Percentiles rank a stretch among this genome's conserved stretches.
Evolutionary conservation across 2,888 invertebrate genomes (phyloP).

Genomic region (Isoperla grammatica): DNA sequence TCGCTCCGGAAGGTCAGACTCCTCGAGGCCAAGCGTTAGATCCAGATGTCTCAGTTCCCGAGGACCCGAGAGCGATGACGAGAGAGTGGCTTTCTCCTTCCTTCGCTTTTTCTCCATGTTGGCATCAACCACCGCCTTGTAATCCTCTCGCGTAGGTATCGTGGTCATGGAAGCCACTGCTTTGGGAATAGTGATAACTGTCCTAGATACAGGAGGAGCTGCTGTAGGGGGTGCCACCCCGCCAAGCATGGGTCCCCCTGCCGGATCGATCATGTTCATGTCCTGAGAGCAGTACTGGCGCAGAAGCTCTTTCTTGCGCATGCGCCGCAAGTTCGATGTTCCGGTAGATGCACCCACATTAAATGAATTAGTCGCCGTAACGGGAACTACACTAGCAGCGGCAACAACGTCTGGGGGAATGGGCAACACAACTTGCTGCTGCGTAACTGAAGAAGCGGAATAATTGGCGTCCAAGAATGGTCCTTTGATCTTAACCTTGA

Average conservation of each 20-base stretch:
- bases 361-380: slow-evolving; percentile 22
- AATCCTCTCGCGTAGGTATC: slow-evolving; percentile 80
- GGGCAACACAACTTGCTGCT: slow-evolving; percentile 47
- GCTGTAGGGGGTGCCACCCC: slow-evolving; percentile 48
- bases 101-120: slow-evolving; percentile 64
- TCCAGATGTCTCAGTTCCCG: slow-evolving; percentile 61
- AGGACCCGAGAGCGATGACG: slow-evolving; percentile 44
- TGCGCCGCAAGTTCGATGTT: slow-evolving; percentile 71
- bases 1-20: slow-evolving; percentile 43
- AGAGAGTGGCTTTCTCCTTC: slow-evolving; percentile 50
- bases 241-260: slow-evolving; percentile 42
- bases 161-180: slow-evolving; percentile 85
- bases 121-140: slow-evolving; percentile 60
- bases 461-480: slow-evolving; percentile 74
- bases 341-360: slow-evolving; percentile 48
- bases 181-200: slow-evolving; percentile 77
- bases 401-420: slow-evolving; percentile 41
- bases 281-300: slow-evolving; percentile 82
- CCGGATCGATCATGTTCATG: slow-evolving; percentile 77
- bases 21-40: slow-evolving; percentile 51
- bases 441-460: slow-evolving; percentile 55
- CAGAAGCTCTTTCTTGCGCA: slow-evolving; percentile 84
- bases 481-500: slow-evolving; percentile 83
- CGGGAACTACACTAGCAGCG: slow-evolving; percentile 17
- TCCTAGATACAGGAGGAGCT: slow-evolving; percentile 58